Evolutionary conservation across 1,140 invertebrate genomes (phyloP), one percentile per base, ranked within the genome.

Genomic region (Schlechtendalia chinensis): DNA sequence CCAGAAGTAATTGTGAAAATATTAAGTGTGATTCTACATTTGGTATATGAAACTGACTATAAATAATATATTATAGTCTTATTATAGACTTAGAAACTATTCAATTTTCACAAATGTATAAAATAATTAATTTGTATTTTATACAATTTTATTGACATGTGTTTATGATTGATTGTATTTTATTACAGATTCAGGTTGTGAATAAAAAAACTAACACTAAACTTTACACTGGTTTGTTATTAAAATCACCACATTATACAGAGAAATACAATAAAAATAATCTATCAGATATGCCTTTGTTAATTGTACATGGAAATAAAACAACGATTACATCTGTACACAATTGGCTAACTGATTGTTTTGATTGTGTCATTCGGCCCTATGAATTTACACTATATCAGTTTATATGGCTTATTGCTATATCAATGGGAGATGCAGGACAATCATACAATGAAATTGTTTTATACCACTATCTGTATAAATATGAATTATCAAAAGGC

Each of bases 231-330:
- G 75, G 75, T 63, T 24, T 79, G 14, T 17, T 79, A 61, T 61
- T 79, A 79, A 79, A 79, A 29, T 61, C 75, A 19, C 75, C 75
- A 12, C 24, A 79, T 50, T 61, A 79, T 50, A 63, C 24, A 6
- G 22, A 59, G 27, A 63, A 79, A 27, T 61, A 63, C 19, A 45
- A 50, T n/a, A 77, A 59, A 59, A 79, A 19, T 63, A 63, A 11
- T 63, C 11, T 79, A 24, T 79, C 58, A 10, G 58, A 79, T 16
- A 61, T 79, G 56, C 75, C 75, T 12, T 22, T 79, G 19, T 50
- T 79, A 79, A 45, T 79, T n/a, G 39, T 79, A 50, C 75, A 79
- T 63, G 75, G 75, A 79, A 79, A 59, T 79, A 79, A 50, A 27
- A 17, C 75, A 50, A n/a, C 61, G 1, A 24, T 45, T n/a, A 5